Evolutionary conservation across 1,140 invertebrate genomes (phyloP), one percentile per base, ranked within the genome.

Genomic region (Oryctes rhinoceros): DNA sequence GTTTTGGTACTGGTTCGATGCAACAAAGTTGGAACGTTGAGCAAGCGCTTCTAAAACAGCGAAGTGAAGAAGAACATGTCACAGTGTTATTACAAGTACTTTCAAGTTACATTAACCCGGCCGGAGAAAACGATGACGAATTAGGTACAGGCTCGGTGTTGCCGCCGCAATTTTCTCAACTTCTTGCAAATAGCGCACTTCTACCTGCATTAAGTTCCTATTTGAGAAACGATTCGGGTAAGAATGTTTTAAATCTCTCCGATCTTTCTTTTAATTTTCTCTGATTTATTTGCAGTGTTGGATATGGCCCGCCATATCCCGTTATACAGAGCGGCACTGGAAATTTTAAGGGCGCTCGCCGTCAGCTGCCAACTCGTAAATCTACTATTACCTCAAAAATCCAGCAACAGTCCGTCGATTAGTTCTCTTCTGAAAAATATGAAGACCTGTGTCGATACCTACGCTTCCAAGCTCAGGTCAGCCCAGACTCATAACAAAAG

Each of bases 21-120:
- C 94, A 96, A 79, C 97, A 98, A 85, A 96, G 95, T 39, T 99
- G 97, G 97, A 97, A 99, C 88, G 96, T 98, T 10, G 96, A 98
- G 85, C 95, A 97, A 85, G 96, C 96, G 35, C 87, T 98, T n/a
- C 86, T 96, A 75, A 90, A 96, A 11, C 96, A 98, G 87, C 92
- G 93, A 74, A 95, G 94, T 81, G 96, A 98, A 88, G 97, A 98
- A 86, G 96, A 98, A 87, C 96, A 98, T 86, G 96, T 98, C 5
- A 96, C 96, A 0, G 96, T 90, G 44, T 85, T 94, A 20, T 83
- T 93, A 0, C 90, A 96, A 87, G 94, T 97, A 1, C 87, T 97
- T 79, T 94, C 95, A 0, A 96, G 95, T 84, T 97, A 95, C 86
- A 96, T 97, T 80, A 96, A 96, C 85, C 93, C 94, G 3, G 86